Percentiles rank a stretch among this genome's conserved stretches.
phyloP scores from a whole-genome alignment of 2,797 vertebrate species.

The Phataginus tricuspis region DNA sequence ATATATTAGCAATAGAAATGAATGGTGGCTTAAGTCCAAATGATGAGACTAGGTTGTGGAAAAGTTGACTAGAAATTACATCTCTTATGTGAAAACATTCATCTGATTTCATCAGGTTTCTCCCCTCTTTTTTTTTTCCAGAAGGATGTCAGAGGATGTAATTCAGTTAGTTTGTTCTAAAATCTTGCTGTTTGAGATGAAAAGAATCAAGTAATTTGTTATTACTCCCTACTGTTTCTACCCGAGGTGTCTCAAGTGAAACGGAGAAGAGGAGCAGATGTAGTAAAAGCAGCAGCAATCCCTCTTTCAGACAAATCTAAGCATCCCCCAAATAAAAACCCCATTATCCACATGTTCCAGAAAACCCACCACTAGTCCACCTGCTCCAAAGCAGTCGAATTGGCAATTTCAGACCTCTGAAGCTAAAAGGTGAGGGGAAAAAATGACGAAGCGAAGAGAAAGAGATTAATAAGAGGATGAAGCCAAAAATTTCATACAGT shows the following conservation, averaged over 20 bases:
- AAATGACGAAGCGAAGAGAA: not conserved
- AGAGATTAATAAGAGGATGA: constrained; percentile 34
- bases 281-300: constrained; percentile 33
- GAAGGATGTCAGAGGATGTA: constrained; percentile 27
- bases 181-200: constrained; percentile 39
- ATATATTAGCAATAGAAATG: not conserved
- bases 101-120: not conserved
- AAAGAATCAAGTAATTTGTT: constrained; percentile 56
- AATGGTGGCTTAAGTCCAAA: not conserved
- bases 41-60: not conserved
- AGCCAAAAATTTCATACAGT: not conserved
- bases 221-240: constrained; percentile 61
- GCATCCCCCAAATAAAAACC: constrained; percentile 3
- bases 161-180: constrained; percentile 30
- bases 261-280: constrained; percentile 48
- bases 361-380: constrained; percentile 18
- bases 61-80: not conserved
- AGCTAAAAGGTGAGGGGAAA: not conserved
- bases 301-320: constrained; percentile 68
- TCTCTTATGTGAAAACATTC: constrained; percentile 40
- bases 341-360: constrained; percentile 43
- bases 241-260: constrained; percentile 42
- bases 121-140: not conserved
- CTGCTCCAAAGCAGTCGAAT: constrained; percentile 50
- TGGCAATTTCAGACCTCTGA: not conserved